A percentile compares a stretch with the other conserved stretches of the same genome.
phyloP scores from a whole-genome alignment of 2,888 invertebrate species.

The Drepanosiphum platanoidis region DNA sequence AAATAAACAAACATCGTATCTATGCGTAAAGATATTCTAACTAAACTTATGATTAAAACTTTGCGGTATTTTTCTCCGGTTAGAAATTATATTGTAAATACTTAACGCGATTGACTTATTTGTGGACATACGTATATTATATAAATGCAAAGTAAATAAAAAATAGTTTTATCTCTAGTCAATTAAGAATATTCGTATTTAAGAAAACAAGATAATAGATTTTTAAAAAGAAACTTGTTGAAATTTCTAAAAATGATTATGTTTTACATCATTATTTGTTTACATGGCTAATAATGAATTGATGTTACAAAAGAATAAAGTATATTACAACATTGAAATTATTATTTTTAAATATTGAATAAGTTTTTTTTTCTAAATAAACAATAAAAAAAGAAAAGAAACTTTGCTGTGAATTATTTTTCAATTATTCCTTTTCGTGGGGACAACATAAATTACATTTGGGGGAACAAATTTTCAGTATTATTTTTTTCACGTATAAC shows the following conservation, averaged over 20 bases:
- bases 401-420: constrained; percentile 15
- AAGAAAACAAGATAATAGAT: too few relatives aligned
- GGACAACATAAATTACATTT: constrained; percentile 2
- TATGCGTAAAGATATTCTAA: background rate
- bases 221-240: too few relatives aligned
- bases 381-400: too few relatives aligned
- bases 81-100: background rate
- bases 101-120: background rate
- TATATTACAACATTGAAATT: background rate
- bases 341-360: background rate
- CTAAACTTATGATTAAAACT: background rate
- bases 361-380: background rate
- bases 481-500: background rate
- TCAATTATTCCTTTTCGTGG: background rate
- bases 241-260: too few relatives aligned
- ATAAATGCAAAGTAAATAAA: background rate
- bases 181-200: background rate
- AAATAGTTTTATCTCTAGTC: background rate
- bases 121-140: too few relatives aligned
- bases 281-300: background rate
- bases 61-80: too few relatives aligned
- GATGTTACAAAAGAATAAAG: background rate
- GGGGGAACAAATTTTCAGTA: background rate
- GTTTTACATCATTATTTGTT: background rate
- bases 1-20: too few relatives aligned